Evolutionary conservation across 2,888 invertebrate species (phyloP).

Genomic region (Unio delphinus): DNA sequence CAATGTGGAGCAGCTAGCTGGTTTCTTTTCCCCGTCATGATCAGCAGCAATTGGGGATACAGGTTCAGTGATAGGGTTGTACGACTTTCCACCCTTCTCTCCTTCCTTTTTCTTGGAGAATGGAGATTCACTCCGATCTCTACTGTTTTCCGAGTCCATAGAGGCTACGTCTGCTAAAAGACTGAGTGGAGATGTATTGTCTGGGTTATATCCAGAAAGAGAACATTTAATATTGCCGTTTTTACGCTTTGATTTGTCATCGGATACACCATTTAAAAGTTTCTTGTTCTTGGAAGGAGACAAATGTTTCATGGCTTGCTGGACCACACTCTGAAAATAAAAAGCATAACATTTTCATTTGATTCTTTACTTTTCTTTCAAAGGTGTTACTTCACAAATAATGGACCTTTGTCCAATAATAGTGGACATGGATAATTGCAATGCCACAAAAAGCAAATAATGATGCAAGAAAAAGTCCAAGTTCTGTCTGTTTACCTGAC

Average conservation of each 20-base stretch:
- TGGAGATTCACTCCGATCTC: constrained; percentile 50
- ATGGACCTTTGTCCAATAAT: background rate
- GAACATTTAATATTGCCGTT: constrained; percentile 48
- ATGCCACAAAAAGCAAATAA: background rate
- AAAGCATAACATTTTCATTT: constrained; percentile 2
- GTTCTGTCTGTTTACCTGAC: constrained; percentile 31
- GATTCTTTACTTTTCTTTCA: background rate
- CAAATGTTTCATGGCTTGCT: constrained; percentile 59
- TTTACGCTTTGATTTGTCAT: constrained; percentile 47
- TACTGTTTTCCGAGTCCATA: constrained; percentile 70
- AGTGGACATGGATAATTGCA: background rate
- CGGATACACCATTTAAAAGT: constrained; percentile 66
- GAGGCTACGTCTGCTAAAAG: constrained; percentile 81
- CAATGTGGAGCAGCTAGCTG: constrained; percentile 82
- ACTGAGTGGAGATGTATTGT: constrained; percentile 74
- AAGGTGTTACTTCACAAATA: background rate
- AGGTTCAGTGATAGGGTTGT: constrained; percentile 49
- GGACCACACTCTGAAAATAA: constrained; percentile 43
- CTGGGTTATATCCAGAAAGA: constrained; percentile 47
- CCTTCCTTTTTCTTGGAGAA: constrained; percentile 41
- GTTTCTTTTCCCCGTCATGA: constrained; percentile 45
- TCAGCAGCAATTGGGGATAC: constrained; percentile 45
- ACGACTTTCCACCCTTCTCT: constrained; percentile 46
- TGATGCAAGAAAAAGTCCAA: background rate
- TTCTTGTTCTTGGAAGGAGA: constrained; percentile 50